These are phyloP conservation scores for Malthinus flaveolus DNA, from an alignment of 2,888 invertebrate genomes.

Conservation along the genomic window DNA sequence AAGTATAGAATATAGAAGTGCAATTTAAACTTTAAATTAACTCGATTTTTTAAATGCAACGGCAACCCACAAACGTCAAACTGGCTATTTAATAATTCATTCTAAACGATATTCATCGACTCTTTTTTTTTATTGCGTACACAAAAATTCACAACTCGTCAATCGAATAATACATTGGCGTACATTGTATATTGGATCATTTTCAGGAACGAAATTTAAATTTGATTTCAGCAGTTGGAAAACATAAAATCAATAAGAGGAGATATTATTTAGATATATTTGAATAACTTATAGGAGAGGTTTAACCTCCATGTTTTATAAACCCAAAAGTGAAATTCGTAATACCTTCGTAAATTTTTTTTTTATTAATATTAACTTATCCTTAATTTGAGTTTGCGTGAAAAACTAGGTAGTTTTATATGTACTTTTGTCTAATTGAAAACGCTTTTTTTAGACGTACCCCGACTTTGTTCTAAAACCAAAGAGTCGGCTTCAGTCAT, in stretches of 20 bases:
- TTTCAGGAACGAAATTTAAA: slow-evolving; percentile 16
- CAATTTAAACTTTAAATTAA: no score
- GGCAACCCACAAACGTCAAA: no score
- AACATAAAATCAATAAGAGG: slow-evolving; percentile 17
- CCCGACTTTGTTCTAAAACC: no score
- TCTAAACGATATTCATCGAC: no score
- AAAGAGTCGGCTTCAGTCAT: no score
- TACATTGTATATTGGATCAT: slow-evolving; percentile 11
- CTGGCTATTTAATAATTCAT: no score
- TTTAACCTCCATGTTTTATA: not conserved
- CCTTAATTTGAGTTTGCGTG: slow-evolving; percentile 10
- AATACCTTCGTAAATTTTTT: slow-evolving; percentile 3
- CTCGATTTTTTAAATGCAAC: no score
- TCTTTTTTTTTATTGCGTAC: no score
- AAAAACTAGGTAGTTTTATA: no score
- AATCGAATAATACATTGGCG: slow-evolving; percentile 14
- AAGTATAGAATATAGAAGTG: no score
- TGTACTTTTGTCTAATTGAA: no score
- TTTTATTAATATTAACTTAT: not conserved
- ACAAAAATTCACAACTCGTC: slow-evolving; percentile 1
- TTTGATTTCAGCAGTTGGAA: slow-evolving; percentile 14
- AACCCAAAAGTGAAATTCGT: slow-evolving; percentile 8
- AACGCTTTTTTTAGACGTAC: no score
- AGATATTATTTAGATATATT: slow-evolving; percentile 8
- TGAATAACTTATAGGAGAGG: slow-evolving; percentile 11